Percentiles rank a stretch among this genome's conserved stretches.
phyloP scores from a whole-genome alignment of 2,797 vertebrate genomes.

The Masticophis lateralis region DNA sequence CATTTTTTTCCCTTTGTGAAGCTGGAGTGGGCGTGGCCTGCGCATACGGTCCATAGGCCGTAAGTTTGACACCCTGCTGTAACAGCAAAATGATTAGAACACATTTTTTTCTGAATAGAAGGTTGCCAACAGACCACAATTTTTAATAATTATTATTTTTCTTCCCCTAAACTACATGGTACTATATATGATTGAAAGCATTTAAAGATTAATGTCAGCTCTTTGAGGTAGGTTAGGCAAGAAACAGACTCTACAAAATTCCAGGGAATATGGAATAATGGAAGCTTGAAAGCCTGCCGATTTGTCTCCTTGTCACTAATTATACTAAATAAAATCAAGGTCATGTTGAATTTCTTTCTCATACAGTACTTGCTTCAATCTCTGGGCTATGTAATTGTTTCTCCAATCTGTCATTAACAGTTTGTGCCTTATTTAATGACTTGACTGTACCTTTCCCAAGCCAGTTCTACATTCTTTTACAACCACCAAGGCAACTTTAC shows the following conservation, averaged over 20 bases:
- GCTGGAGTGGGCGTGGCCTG: too few relatives aligned
- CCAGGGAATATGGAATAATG: background rate
- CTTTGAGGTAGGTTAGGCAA: background rate
- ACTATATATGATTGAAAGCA: background rate
- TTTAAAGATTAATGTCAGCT: background rate
- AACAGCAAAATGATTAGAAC: background rate
- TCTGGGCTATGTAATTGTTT: background rate
- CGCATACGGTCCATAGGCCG: too few relatives aligned
- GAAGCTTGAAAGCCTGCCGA: background rate
- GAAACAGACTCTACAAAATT: background rate
- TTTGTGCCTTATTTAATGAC: background rate
- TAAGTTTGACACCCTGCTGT: background rate
- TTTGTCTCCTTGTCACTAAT: background rate
- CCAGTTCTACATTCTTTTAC: background rate
- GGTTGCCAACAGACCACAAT: background rate
- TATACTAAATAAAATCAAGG: background rate
- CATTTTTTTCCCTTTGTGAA: too few relatives aligned
- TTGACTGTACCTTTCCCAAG: background rate
- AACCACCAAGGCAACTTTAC: background rate
- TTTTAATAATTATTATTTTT: background rate
- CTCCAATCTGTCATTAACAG: background rate
- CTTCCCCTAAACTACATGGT: background rate
- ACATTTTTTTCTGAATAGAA: background rate
- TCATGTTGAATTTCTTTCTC: background rate
- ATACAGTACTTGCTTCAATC: background rate